phyloP scores from a whole-genome alignment of 2,888 invertebrate species.

The Nomada flava region DNA sequence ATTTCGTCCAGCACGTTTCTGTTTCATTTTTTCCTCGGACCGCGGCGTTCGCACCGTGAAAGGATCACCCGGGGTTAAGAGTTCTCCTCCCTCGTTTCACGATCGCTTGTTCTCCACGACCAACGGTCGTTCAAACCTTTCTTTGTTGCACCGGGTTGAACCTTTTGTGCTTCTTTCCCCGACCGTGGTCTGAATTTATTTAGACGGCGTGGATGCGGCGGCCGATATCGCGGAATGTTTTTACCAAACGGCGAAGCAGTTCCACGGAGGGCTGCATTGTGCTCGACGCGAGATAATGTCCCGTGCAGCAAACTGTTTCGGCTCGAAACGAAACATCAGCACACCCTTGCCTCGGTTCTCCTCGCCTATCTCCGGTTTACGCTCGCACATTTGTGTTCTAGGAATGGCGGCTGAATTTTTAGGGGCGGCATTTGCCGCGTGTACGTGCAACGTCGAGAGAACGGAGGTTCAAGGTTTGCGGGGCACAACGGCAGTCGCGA shows the following conservation, averaged over 20 bases:
- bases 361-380: too few species aligned
- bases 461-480: background rate
- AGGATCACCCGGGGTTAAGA: background rate
- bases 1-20: background rate
- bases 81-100: background rate
- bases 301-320: background rate
- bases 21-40: background rate
- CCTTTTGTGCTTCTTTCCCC: constrained; percentile 10
- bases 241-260: constrained; percentile 1
- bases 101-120: background rate
- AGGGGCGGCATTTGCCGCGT: too few species aligned
- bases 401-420: too few species aligned
- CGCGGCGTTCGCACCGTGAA: background rate
- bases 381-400: background rate
- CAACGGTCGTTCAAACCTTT: too few species aligned
- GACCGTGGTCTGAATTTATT: constrained; percentile 33
- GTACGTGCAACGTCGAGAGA: background rate
- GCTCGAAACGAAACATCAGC: background rate
- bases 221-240: constrained; percentile 9
- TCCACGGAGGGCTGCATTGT: constrained; percentile 27
- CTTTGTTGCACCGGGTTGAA: background rate
- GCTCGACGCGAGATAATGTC: constrained; percentile 23
- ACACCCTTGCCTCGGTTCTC: background rate
- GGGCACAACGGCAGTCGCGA: background rate
- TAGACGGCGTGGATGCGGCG: background rate